Evolutionary conservation across 2,113 vertebrate genomes (phyloP).

Genomic region (Cheirogaleus medius): DNA sequence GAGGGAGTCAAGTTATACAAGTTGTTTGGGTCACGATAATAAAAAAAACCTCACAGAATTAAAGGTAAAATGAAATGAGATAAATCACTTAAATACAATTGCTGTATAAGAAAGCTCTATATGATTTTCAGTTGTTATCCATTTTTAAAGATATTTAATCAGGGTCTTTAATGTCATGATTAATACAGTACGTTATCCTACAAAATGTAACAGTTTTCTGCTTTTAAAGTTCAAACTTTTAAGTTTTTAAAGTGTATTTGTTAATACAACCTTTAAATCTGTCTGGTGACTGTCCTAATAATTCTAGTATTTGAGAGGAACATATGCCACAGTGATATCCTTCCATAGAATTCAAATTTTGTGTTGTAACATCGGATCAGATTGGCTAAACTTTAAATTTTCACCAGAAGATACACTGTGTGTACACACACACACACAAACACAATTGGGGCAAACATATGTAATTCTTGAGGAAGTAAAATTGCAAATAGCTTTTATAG

Average conservation of each 20-base stretch:
- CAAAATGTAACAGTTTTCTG: neutral
- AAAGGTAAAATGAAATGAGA: neutral
- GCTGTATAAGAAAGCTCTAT: neutral
- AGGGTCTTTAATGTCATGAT: neutral
- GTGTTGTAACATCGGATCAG: neutral
- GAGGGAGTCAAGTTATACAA: neutral
- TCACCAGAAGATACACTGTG: neutral
- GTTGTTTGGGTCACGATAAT: neutral
- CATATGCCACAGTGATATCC: neutral
- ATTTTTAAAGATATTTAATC: neutral
- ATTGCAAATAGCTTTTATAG: neutral
- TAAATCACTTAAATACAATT: conserved; percentile 21
- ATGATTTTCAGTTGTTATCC: conserved; percentile 2
- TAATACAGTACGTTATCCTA: neutral
- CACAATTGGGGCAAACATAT: neutral
- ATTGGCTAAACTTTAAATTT: neutral
- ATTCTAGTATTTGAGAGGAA: neutral
- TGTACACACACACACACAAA: neutral
- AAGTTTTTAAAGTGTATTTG: neutral
- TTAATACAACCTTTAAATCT: neutral
- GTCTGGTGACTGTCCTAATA: neutral
- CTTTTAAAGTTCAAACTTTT: neutral
- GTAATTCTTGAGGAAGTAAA: neutral
- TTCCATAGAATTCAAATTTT: neutral
- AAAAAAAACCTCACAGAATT: neutral